Conservation (phyloP, 1,140 invertebrate genomes). For the Lepidotrigona ventralis region DNA sequence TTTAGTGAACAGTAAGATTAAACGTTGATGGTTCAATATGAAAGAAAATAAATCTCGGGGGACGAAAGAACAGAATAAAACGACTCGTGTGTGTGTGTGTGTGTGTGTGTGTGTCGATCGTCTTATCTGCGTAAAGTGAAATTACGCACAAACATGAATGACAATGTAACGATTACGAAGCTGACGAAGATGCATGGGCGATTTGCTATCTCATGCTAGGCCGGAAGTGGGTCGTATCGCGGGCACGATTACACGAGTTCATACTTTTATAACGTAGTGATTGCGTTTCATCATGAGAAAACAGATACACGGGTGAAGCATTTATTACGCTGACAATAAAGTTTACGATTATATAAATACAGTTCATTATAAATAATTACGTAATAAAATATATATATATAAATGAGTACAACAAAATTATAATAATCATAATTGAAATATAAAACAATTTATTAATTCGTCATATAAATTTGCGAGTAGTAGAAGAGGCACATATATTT, state of each 20-base stretch:
- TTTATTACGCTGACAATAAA: conserved; percentile 29
- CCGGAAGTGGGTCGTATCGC: conserved; percentile 61
- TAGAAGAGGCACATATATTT: no score
- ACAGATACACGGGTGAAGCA: conserved; percentile 9
- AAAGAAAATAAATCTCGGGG: fast-evolving
- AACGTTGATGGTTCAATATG: no score
- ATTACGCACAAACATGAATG: conserved; percentile 22
- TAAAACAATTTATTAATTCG: no score
- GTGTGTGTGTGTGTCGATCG: background rate
- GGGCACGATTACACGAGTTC: conserved; percentile 43
- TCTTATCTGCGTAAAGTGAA: background rate
- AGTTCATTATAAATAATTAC: background rate
- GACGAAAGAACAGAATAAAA: background rate
- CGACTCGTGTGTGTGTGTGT: background rate
- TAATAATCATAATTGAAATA: no score
- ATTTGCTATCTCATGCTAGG: conserved; percentile 48
- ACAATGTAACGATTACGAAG: conserved; percentile 23
- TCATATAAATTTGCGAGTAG: no score
- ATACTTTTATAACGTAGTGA: conserved; percentile 37
- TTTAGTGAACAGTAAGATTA: background rate
- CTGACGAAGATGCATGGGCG: background rate
- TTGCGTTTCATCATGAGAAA: conserved; percentile 35
- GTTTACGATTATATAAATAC: background rate
- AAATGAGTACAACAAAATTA: no score
- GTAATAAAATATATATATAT: no score